These are phyloP conservation scores for Fragum sueziense DNA, from an alignment of 2,888 invertebrate species.

Conservation along the genomic window DNA sequence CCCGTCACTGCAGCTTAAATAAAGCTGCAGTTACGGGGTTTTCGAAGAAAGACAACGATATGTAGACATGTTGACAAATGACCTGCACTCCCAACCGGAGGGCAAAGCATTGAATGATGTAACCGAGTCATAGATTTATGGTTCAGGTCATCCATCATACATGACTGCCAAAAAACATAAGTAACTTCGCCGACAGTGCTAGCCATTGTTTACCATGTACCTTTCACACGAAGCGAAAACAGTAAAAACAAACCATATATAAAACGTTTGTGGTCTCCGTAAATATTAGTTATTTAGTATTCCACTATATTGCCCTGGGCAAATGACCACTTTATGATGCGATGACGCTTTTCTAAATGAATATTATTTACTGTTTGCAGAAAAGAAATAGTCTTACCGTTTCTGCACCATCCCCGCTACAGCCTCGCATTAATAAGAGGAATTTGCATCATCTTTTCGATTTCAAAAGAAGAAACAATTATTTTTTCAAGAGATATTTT, in stretches of 20 bases:
- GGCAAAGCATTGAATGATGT: constrained; percentile 24
- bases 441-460: neutral
- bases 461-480: too few species aligned
- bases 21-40: too few species aligned
- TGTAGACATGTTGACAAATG: constrained; percentile 21
- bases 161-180: constrained; percentile 46
- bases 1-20: too few species aligned
- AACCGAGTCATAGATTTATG: constrained; percentile 47
- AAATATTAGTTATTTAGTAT: constrained; percentile 16
- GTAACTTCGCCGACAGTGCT: constrained; percentile 9
- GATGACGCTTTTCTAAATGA: neutral
- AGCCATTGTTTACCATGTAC: constrained; percentile 12
- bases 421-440: too few species aligned
- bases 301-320: neutral
- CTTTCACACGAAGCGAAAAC: constrained; percentile 13
- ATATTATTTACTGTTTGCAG: too few species aligned
- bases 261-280: neutral
- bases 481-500: too few species aligned
- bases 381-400: neutral
- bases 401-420: neutral
- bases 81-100: constrained; percentile 12
- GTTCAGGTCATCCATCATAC: constrained; percentile 46
- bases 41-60: too few species aligned
- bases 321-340: neutral
- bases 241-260: constrained; percentile 20